Evolutionary conservation across 1,140 invertebrate genomes (phyloP).

Genomic region (Ruditapes philippinarum): DNA sequence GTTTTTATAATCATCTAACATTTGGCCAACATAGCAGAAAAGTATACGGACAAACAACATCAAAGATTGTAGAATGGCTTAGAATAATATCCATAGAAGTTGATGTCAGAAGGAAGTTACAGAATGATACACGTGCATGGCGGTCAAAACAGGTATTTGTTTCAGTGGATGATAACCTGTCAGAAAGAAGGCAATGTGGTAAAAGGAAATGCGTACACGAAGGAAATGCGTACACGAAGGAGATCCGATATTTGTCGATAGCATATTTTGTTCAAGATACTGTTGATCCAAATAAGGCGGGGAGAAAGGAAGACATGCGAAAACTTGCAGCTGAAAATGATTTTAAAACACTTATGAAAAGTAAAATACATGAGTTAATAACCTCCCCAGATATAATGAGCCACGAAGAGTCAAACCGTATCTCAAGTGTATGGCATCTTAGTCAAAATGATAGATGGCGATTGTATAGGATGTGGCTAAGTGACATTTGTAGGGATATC

Average conservation of each 20-base stretch:
- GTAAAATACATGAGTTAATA: constrained; percentile 6
- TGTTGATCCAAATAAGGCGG: too few species aligned
- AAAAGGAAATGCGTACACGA: not conserved
- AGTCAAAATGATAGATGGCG: constrained; percentile 77
- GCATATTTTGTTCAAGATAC: not conserved
- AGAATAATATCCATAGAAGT: not conserved
- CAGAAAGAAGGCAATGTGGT: not conserved
- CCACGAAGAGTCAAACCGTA: constrained; percentile 36
- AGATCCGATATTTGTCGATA: not conserved
- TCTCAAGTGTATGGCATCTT: constrained; percentile 77
- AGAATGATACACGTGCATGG: not conserved
- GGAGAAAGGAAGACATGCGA: too few species aligned
- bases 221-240: not conserved
- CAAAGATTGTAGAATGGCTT: constrained; percentile 5
- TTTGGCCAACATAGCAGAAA: not conserved
- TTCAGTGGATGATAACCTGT: not conserved
- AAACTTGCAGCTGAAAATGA: too few species aligned
- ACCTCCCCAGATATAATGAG: constrained; percentile 46
- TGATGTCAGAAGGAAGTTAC: not conserved
- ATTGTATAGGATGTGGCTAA: constrained; percentile 82
- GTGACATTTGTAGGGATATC: constrained; percentile 56
- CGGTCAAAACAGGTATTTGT: too few species aligned
- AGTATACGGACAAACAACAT: not conserved
- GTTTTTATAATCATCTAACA: not conserved
- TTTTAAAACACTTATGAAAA: not conserved